Evolutionary conservation across 2,888 invertebrate species (phyloP).

Genomic region (Morpho achilles): DNA sequence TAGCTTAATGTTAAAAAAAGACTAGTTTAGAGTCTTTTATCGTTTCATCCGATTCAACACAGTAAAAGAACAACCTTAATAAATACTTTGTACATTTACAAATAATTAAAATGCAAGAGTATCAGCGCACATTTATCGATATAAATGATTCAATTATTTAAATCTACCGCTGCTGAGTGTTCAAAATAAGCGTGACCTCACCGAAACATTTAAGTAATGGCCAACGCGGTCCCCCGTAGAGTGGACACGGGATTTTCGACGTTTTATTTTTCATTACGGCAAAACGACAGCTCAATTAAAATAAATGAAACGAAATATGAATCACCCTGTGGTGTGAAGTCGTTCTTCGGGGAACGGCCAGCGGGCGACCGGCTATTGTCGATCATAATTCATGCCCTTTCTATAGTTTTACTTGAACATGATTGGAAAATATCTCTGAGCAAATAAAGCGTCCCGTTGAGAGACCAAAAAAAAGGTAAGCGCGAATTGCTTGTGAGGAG

Average conservation of each 20-base stretch:
- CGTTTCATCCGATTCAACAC: too few relatives aligned
- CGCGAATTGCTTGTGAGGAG: constrained; percentile 12
- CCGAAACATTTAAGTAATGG: constrained; percentile 32
- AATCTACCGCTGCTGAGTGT: constrained; percentile 21
- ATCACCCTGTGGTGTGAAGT: constrained; percentile 34
- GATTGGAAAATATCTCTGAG: constrained; percentile 15
- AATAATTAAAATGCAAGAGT: constrained; percentile 4
- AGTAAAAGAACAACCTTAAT: too few relatives aligned
- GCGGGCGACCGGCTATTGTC: constrained; percentile 42
- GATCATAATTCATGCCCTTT: constrained; percentile 25
- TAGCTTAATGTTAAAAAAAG: too few relatives aligned
- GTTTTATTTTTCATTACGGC: constrained; percentile 31
- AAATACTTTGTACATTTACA: constrained; percentile 1
- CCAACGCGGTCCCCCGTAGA: constrained; percentile 29
- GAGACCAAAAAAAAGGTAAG: constrained; percentile 1
- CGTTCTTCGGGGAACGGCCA: constrained; percentile 53
- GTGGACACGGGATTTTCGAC: constrained; percentile 29
- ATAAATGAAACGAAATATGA: constrained; percentile 35
- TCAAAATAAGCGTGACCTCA: constrained; percentile 31
- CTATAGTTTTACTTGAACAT: constrained; percentile 22
- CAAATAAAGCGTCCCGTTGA: constrained; percentile 18
- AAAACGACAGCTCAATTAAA: constrained; percentile 41
- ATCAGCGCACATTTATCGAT: constrained; percentile 16
- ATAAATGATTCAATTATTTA: constrained; percentile 29
- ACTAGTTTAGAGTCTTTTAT: too few relatives aligned